Percentiles rank a stretch among this genome's conserved stretches.
These are phyloP conservation scores for Eublepharis macularius DNA, from an alignment of 2,113 vertebrate species.

Conservation along the genomic window DNA sequence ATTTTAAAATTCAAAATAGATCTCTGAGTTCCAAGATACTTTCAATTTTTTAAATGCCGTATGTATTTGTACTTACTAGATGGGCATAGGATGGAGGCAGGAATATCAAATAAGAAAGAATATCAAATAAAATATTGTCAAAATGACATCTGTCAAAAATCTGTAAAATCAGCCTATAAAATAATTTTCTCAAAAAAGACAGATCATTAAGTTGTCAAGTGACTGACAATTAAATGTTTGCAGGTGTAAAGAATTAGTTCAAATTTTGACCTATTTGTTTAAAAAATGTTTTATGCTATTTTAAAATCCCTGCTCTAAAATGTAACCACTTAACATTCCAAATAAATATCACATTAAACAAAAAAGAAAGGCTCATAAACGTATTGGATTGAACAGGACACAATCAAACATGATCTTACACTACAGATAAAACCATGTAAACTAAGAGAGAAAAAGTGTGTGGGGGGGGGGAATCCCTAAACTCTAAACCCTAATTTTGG, in stretches of 20 bases:
- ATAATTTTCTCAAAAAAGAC: neutral
- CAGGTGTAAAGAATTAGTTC: slow-evolving; percentile 24
- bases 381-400: neutral
- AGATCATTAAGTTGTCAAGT: neutral
- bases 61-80: neutral
- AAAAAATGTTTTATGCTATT: neutral
- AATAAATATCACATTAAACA: neutral
- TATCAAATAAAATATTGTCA: neutral
- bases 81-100: neutral
- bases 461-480: no score
- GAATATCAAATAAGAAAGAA: neutral
- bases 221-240: neutral
- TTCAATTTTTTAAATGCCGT: neutral
- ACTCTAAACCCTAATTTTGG: no score
- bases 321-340: neutral
- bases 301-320: neutral
- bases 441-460: no score
- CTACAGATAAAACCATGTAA: neutral
- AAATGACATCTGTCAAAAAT: slow-evolving; percentile 3
- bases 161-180: neutral
- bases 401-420: no score
- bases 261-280: slow-evolving; percentile 2
- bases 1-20: neutral
- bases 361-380: neutral
- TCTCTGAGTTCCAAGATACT: neutral